Percentiles rank a stretch among this genome's conserved stretches.
These are phyloP conservation scores for Clarias gariepinus DNA, from an alignment of 2,113 vertebrate species.

Conservation along the genomic window DNA sequence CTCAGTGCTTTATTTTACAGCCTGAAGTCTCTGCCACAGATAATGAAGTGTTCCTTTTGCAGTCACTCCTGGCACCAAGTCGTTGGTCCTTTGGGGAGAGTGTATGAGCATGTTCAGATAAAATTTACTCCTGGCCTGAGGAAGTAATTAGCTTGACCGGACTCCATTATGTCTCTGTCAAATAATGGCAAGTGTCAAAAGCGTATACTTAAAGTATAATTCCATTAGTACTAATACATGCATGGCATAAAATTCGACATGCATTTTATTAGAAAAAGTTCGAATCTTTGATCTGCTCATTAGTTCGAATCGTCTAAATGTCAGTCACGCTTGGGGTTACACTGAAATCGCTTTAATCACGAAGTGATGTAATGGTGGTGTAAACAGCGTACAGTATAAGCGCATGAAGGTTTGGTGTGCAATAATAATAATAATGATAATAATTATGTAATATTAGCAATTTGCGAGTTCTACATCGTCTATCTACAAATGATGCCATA, in stretches of 20 bases:
- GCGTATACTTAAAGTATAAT: conserved; percentile 50
- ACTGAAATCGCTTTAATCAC: not conserved
- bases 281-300: not conserved
- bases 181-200: conserved; percentile 39
- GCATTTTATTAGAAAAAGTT: not conserved
- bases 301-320: not conserved
- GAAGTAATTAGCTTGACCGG: conserved; percentile 55
- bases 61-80: conserved; percentile 34
- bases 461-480: too few relatives aligned
- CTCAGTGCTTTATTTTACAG: conserved; percentile 15
- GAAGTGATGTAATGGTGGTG: not conserved
- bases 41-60: conserved; percentile 43
- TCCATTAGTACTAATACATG: conserved; percentile 40
- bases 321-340: not conserved
- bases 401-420: not conserved
- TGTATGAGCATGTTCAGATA: conserved; percentile 28
- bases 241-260: not conserved
- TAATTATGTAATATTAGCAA: not conserved
- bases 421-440: not conserved
- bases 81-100: conserved; percentile 23
- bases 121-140: conserved; percentile 43
- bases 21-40: conserved; percentile 40
- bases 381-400: not conserved
- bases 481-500: too few relatives aligned
- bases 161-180: conserved; percentile 51